Evolutionary conservation across 2,113 vertebrate genomes (phyloP).

Genomic region (Mus musculus): GRCm39 chr6:82941001-82941500

Average conservation of each 20-base stretch:
- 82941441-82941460: neutral
- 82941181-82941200: neutral
- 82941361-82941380: no score
- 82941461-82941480: neutral
- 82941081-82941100: neutral
- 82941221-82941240: neutral
- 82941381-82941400: no score
- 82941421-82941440: neutral
- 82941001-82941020: neutral
- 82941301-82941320: neutral
- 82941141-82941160: neutral
- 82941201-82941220: neutral
- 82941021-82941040: neutral
- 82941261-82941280: neutral
- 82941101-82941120: neutral
- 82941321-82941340: no score
- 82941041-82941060: constrained; percentile 11
- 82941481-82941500: neutral
- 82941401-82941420: neutral
- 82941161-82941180: neutral
- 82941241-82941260: neutral
- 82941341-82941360: no score
- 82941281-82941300: neutral
- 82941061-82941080: neutral
- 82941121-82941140: neutral